These are phyloP conservation scores for Sarcophaga rosellei DNA, from an alignment of 2,888 invertebrate genomes.

Conservation along the genomic window DNA sequence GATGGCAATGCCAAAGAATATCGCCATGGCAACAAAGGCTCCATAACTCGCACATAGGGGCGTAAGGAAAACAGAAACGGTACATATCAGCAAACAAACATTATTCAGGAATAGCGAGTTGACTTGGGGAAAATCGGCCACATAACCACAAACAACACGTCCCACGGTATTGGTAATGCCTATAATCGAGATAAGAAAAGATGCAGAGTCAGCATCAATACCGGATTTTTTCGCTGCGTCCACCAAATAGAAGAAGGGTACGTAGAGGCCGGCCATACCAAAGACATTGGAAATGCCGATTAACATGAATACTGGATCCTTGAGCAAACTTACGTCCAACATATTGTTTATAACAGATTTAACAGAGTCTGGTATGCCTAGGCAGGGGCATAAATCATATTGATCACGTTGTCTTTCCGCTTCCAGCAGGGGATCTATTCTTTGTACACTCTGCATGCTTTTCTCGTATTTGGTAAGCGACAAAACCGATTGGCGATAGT, in stretches of 20 bases:
- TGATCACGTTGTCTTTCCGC: constrained; percentile 83
- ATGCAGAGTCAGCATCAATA: constrained; percentile 86
- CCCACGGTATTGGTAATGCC: constrained; percentile 97
- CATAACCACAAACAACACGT: constrained; percentile 93
- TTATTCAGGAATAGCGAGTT: constrained; percentile 97
- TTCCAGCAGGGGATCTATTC: constrained; percentile 83
- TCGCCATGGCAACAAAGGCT: constrained; percentile 89
- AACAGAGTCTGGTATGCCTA: constrained; percentile 89
- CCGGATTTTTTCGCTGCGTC: constrained; percentile 88
- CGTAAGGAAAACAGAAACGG: constrained; percentile 90
- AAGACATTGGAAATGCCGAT: constrained; percentile 97
- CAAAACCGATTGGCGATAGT: constrained; percentile 94
- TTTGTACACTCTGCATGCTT: constrained; percentile 84
- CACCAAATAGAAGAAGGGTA: constrained; percentile 97
- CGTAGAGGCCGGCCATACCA: constrained; percentile 98
- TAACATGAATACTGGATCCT: constrained; percentile 94
- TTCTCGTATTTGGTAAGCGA: constrained; percentile 89
- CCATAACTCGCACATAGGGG: constrained; percentile 91
- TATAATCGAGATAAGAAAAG: constrained; percentile 82
- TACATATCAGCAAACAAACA: constrained; percentile 93
- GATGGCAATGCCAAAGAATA: constrained; percentile 95
- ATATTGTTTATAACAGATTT: constrained; percentile 92
- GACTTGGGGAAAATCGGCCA: constrained; percentile 95
- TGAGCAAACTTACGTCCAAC: constrained; percentile 94
- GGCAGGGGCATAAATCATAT: constrained; percentile 91